Conservation (phyloP, 2,888 invertebrate species). For the Timandra comae region DNA sequence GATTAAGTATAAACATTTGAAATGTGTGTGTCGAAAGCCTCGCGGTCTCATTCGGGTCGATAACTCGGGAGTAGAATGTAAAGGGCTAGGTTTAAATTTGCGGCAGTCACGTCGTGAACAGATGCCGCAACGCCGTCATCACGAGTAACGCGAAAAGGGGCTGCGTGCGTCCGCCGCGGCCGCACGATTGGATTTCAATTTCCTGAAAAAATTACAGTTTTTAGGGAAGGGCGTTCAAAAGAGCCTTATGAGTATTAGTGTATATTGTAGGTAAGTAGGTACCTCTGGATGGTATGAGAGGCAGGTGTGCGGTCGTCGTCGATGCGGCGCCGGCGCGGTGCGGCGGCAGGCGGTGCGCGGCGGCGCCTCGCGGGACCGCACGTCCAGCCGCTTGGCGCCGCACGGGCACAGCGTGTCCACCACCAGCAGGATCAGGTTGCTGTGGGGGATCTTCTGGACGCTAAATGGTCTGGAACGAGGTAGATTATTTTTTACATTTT, state of each 20-base stretch:
- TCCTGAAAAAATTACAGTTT: constrained; percentile 69
- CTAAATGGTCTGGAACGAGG: constrained; percentile 84
- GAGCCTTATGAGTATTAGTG: too few species aligned
- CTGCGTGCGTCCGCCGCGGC: constrained; percentile 53
- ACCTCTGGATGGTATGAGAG: constrained; percentile 94
- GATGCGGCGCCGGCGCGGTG: constrained; percentile 79
- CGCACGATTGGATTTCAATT: constrained; percentile 81
- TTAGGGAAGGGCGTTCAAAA: too few species aligned
- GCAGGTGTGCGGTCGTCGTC: constrained; percentile 85
- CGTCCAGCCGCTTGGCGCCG: constrained; percentile 90
- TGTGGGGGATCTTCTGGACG: constrained; percentile 93
- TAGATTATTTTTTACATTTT: not conserved
- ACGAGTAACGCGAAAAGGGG: constrained; percentile 37
- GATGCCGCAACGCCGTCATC: constrained; percentile 36
- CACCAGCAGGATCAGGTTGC: constrained; percentile 91
- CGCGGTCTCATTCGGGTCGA: constrained; percentile 10
- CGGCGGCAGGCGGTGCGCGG: constrained; percentile 76
- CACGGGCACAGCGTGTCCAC: constrained; percentile 93
- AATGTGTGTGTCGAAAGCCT: constrained; percentile 15
- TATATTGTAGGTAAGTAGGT: too few species aligned
- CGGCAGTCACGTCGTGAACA: constrained; percentile 59
- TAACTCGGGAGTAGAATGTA: constrained; percentile 21
- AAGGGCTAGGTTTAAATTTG: constrained; percentile 24
- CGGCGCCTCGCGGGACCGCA: constrained; percentile 83
- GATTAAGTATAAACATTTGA: constrained; percentile 20